Evolutionary conservation across 2,113 vertebrate genomes (phyloP).

Genomic region (Cricetomys ansorgei): DNA sequence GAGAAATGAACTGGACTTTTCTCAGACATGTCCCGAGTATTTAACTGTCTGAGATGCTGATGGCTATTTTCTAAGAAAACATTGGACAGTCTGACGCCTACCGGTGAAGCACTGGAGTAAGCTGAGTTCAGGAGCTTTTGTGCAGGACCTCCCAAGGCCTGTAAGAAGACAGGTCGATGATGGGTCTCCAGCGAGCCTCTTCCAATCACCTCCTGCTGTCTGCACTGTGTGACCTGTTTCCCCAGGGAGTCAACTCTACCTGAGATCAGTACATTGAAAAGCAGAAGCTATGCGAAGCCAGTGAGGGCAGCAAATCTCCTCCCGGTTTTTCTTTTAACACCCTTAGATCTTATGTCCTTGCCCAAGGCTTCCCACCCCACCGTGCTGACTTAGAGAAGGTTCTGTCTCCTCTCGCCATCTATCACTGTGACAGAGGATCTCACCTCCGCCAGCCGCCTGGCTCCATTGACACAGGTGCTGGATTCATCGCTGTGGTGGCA

Average conservation of each 20-base stretch:
- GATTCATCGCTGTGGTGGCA: background rate
- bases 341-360: background rate
- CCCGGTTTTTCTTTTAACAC: background rate
- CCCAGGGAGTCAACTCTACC: background rate
- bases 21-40: background rate
- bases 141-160: background rate
- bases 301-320: background rate
- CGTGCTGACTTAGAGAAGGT: background rate
- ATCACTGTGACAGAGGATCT: fast-evolving
- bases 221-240: background rate
- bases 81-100: background rate
- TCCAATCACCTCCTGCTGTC: background rate
- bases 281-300: too few species aligned
- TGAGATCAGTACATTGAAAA: background rate
- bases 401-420: background rate
- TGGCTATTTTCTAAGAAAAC: background rate
- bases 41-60: background rate
- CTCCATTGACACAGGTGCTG: background rate
- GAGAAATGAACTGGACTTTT: background rate
- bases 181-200: background rate
- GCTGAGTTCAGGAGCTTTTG: background rate
- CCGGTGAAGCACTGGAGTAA: background rate
- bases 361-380: background rate
- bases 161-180: background rate
- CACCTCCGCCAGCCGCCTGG: too few species aligned